Conservation (phyloP, 2,113 vertebrate genomes). For the human region GRCh38 chr19:5264501-5265000, state of each 20-base stretch:
- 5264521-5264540: no score
- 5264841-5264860: not conserved
- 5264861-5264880: not conserved
- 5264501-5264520: no score
- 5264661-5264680: not conserved
- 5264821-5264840: not conserved
- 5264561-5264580: no score
- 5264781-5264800: not conserved
- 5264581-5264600: no score
- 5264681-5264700: no score
- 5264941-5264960: accelerated
- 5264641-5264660: not conserved
- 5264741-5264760: not conserved
- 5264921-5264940: not conserved
- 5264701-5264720: not conserved
- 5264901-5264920: not conserved
- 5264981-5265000: accelerated
- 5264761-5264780: no score
- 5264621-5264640: not conserved
- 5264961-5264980: accelerated
- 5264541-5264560: no score
- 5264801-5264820: not conserved
- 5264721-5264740: not conserved
- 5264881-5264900: accelerated
- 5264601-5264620: not conserved